A percentile compares a stretch with the other conserved stretches of the same genome.
phyloP scores from a whole-genome alignment of 2,797 vertebrate species.

The Sarcophilus harrisii region DNA sequence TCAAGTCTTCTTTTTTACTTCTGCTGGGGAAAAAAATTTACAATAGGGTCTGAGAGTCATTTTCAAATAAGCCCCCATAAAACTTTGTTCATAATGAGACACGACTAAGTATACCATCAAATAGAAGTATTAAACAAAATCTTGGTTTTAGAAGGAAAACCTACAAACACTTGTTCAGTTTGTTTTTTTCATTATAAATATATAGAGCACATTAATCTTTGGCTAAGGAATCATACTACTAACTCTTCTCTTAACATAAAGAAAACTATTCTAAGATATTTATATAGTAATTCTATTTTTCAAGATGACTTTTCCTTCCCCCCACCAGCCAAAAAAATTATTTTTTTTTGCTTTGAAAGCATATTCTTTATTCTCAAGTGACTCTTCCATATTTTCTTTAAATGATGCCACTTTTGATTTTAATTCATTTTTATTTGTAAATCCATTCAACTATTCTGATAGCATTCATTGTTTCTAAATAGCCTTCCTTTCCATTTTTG shows the following conservation, averaged over 20 bases:
- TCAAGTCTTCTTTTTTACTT: not conserved
- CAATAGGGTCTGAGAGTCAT: not conserved
- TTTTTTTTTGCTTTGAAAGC: not conserved
- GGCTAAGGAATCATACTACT: not conserved
- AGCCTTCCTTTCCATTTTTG: not conserved
- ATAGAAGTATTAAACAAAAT: not conserved
- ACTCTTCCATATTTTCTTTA: not conserved
- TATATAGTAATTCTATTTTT: not conserved
- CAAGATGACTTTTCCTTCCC: not conserved
- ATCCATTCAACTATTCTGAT: slow-evolving; percentile 22
- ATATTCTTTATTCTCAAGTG: slow-evolving; percentile 7
- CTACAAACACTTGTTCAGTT: not conserved
- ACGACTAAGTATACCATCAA: not conserved
- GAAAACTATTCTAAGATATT: slow-evolving; percentile 11
- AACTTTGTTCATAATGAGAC: not conserved
- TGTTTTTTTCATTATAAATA: not conserved
- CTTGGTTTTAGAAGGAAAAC: not conserved
- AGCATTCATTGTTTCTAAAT: slow-evolving; percentile 2
- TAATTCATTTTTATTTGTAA: slow-evolving; percentile 18
- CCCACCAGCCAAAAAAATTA: slow-evolving; percentile 20
- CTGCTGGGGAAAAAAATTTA: not conserved
- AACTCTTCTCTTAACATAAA: slow-evolving; percentile 37
- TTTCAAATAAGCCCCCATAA: not conserved
- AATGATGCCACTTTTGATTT: slow-evolving; percentile 18
- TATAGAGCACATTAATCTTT: not conserved